These are phyloP conservation scores for Melanotaenia trifasciata DNA, from an alignment of 2,797 vertebrate genomes.

Conservation along the genomic window DNA sequence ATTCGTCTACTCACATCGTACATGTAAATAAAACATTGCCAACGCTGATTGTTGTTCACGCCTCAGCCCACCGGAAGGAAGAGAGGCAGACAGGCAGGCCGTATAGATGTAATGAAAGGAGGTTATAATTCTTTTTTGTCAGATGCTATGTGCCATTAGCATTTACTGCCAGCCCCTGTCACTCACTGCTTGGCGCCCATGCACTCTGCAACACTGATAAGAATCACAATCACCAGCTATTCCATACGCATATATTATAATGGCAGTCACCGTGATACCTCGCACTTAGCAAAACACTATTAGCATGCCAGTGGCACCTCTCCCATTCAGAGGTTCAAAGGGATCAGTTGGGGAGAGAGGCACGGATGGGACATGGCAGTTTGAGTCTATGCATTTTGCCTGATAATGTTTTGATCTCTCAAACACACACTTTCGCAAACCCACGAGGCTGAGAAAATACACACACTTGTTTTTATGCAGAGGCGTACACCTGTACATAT, in stretches of 20 bases:
- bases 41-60: constrained; percentile 53
- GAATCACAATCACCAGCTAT: constrained; percentile 84
- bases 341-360: constrained; percentile 48
- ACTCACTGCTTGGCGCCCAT: constrained; percentile 73
- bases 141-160: constrained; percentile 81
- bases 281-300: constrained; percentile 70
- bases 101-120: constrained; percentile 82
- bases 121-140: constrained; percentile 84
- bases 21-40: constrained; percentile 74
- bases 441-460: constrained; percentile 1
- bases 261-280: constrained; percentile 70
- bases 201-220: constrained; percentile 78
- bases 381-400: constrained; percentile 55
- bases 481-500: background rate
- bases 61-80: constrained; percentile 48
- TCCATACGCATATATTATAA: constrained; percentile 79
- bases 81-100: constrained; percentile 58
- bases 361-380: constrained; percentile 57
- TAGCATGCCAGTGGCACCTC: constrained; percentile 75
- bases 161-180: constrained; percentile 81
- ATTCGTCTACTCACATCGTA: constrained; percentile 56
- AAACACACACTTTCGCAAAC: constrained; percentile 7
- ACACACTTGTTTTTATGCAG: constrained; percentile 5
- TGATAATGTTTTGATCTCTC: constrained; percentile 55
- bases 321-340: constrained; percentile 70